These are phyloP conservation scores for Malaclemys terrapin DNA, from an alignment of 2,113 vertebrate species.

Conservation along the genomic window DNA sequence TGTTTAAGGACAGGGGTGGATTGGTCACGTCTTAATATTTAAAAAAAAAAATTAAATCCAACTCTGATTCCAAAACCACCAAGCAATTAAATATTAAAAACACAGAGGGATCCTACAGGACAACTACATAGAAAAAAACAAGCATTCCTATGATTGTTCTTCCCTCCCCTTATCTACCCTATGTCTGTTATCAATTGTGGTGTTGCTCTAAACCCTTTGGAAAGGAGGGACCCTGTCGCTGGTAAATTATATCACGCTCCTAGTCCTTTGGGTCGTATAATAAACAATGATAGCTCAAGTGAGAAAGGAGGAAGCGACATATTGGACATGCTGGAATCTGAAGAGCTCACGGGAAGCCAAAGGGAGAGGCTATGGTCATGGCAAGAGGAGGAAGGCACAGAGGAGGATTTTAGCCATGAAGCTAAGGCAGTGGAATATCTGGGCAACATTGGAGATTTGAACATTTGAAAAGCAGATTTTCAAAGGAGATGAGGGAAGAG, in stretches of 20 bases:
- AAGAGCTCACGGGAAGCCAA: neutral
- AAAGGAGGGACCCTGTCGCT: neutral
- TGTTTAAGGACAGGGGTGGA: neutral
- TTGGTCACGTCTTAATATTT: neutral
- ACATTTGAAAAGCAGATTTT: neutral
- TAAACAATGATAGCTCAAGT: neutral
- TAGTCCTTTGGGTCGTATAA: neutral
- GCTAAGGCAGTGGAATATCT: neutral
- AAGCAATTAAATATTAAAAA: neutral
- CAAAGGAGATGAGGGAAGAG: neutral
- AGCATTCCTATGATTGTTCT: neutral
- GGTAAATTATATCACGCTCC: neutral
- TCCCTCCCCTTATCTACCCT: neutral
- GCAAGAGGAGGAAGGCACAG: neutral
- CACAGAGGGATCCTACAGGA: neutral
- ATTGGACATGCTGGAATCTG: neutral
- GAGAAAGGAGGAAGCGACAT: neutral
- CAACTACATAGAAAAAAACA: neutral
- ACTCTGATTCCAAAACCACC: neutral
- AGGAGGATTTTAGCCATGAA: neutral
- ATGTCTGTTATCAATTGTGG: neutral
- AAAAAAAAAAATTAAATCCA: neutral
- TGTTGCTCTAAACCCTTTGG: neutral
- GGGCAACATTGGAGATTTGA: neutral
- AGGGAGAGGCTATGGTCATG: neutral